A percentile compares a stretch with the other conserved stretches of the same genome.
Evolutionary conservation across 2,888 invertebrate genomes (phyloP).

Genomic region (Cactoblastis cactorum): DNA sequence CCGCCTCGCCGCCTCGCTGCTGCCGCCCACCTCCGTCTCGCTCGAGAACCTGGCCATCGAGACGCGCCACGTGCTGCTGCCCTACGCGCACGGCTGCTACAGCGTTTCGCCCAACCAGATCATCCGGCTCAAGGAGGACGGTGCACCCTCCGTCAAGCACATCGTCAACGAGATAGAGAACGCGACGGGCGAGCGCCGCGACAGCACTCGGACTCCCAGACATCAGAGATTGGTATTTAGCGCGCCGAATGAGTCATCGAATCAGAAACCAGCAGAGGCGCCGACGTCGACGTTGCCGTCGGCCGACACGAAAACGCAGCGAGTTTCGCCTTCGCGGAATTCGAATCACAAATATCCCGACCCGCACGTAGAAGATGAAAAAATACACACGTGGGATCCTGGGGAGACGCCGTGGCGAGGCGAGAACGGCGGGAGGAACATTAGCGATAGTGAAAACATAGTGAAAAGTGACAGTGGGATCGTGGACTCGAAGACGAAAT

Average conservation of each 20-base stretch:
- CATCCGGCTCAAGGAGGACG: conserved; percentile 86
- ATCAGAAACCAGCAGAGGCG: conserved; percentile 31
- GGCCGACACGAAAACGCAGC: conserved; percentile 32
- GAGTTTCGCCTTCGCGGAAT: conserved; percentile 48
- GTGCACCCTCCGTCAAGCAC: conserved; percentile 82
- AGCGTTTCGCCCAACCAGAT: conserved; percentile 95
- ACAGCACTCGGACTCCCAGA: conserved; percentile 39
- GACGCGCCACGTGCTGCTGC: conserved; percentile 89
- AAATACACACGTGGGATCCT: conserved; percentile 84
- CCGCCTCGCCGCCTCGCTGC: conserved; percentile 78
- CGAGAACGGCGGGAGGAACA: conserved; percentile 45
- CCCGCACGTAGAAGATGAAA: conserved; percentile 57
- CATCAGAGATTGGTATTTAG: conserved; percentile 50
- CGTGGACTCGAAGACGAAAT: conserved; percentile 64
- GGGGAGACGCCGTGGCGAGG: conserved; percentile 69
- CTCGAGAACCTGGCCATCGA: conserved; percentile 83
- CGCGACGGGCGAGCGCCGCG: conserved; percentile 54
- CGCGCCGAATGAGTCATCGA: conserved; percentile 34
- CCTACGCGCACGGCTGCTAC: conserved; percentile 91
- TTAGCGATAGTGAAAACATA: conserved; percentile 62
- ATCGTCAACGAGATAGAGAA: conserved; percentile 86
- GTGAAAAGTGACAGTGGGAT: conserved; percentile 76
- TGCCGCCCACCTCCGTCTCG: conserved; percentile 83
- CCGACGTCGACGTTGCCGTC: conserved; percentile 15
- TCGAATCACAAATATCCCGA: conserved; percentile 45